Evolutionary conservation across 2,797 vertebrate genomes (phyloP).

Genomic region (Bovichtus diacanthus): DNA sequence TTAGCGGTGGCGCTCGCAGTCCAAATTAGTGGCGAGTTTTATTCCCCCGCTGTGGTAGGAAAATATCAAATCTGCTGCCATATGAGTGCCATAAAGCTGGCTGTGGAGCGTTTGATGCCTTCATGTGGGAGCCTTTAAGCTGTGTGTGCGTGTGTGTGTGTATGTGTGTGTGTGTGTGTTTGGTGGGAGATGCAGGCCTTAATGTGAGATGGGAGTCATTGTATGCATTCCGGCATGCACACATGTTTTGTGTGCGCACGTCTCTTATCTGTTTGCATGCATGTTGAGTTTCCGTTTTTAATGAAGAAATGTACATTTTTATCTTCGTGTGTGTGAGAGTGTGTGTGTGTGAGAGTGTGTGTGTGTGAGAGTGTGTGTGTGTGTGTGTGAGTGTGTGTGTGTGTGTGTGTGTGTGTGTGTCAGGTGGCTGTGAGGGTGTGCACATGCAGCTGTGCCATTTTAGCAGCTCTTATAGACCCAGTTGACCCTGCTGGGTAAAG

Average conservation of each 20-base stretch:
- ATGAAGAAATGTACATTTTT: slow-evolving; percentile 16
- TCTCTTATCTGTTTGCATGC: slow-evolving; percentile 48
- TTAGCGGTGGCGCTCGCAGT: slow-evolving; percentile 87
- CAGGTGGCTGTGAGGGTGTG: slow-evolving; percentile 42
- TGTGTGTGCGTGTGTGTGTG: slow-evolving; percentile 51
- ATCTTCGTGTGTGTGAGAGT: not conserved
- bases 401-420: slow-evolving; percentile 24
- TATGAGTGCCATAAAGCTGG: slow-evolving; percentile 89
- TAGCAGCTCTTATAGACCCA: slow-evolving; percentile 74
- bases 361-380: not conserved
- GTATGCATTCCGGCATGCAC: slow-evolving; percentile 72
- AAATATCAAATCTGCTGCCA: slow-evolving; percentile 91
- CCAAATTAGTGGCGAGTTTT: slow-evolving; percentile 91
- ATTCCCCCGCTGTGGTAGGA: slow-evolving; percentile 89
- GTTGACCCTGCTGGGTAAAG: slow-evolving; percentile 74
- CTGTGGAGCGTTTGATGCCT: slow-evolving; percentile 88
- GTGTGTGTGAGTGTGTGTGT: not conserved
- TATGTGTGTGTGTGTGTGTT: slow-evolving; percentile 19
- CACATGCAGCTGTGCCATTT: slow-evolving; percentile 64
- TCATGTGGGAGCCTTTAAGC: slow-evolving; percentile 88
- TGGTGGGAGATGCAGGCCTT: slow-evolving; percentile 67
- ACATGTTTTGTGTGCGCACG: slow-evolving; percentile 46
- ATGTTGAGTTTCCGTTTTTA: slow-evolving; percentile 32
- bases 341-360: not conserved
- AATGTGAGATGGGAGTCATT: slow-evolving; percentile 68